Evolutionary conservation across 2,888 invertebrate genomes (phyloP), one percentile per base, ranked within the genome.

Genomic region (Eupithecia subumbrata): DNA sequence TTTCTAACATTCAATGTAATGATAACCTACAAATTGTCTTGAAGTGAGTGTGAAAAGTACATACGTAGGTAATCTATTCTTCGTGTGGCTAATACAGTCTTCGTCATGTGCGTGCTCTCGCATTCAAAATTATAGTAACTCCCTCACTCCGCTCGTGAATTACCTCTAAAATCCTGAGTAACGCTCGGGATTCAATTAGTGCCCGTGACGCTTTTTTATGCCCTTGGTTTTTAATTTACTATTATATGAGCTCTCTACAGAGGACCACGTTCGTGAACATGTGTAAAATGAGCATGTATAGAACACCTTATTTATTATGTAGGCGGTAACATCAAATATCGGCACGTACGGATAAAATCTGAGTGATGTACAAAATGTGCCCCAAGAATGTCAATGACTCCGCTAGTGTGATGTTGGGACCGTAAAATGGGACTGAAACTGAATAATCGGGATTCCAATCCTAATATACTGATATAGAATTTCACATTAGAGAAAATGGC

Each of bases 361-460:
- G 72, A 77, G 77, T 77, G 71, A 77, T 77, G 75, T 75, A 71
- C 56, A 73, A 77, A 77, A 75, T 77, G 75, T 73, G 77, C 56
- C 75, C 72, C 40, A 77, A 73, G 77, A 77, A 77, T 75, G 77
- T 73, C 75, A 64, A 77, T 77, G 71, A 73, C 75, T 72, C 69
- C 40, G 60, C 68, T 45, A 75, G 64, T 77, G 73, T 71, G 68
- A 73, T 75, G 71, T 75, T 77, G 75, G 71, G 67, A 66, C 71
- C 66, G 71, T 75, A 71, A 73, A 75, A 73, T 63, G 70, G 75
- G 71, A 69, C 73, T 56, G 56, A 77, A 77, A 77, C 77, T 52
- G 73, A 77, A 77, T 77, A 77, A 73, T 77, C 75, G 18, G 73
- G 72, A 77, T 77, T 77, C 77, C 75, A 71, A 73, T 69, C 77